Conservation (phyloP, 2,888 invertebrate species). For the Euzetes globulus region DNA sequence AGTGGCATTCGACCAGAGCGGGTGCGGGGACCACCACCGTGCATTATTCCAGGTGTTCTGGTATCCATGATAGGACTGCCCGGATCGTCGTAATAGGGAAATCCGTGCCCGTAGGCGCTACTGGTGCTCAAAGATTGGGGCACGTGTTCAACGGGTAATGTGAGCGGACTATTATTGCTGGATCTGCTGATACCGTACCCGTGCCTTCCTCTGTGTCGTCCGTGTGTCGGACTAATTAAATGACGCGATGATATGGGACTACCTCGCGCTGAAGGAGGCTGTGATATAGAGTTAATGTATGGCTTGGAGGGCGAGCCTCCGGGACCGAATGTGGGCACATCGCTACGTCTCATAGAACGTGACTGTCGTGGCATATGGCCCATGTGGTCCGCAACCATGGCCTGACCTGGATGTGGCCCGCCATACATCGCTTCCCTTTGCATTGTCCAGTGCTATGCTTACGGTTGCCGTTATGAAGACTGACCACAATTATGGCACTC, state of each 20-base stretch:
- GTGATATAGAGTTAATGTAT: constrained; percentile 39
- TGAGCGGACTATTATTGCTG: constrained; percentile 41
- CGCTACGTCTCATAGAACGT: constrained; percentile 30
- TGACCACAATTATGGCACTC: not conserved
- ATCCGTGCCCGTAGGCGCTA: constrained; percentile 39
- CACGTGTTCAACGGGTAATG: constrained; percentile 39
- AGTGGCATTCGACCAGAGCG: constrained; percentile 43
- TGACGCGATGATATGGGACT: constrained; percentile 39
- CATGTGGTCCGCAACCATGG: not conserved
- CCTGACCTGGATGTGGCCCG: not conserved
- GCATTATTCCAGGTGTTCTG: constrained; percentile 29
- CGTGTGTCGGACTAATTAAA: constrained; percentile 37
- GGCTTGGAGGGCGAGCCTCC: constrained; percentile 35
- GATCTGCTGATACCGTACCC: constrained; percentile 41
- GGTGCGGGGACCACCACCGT: constrained; percentile 19
- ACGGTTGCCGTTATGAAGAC: not conserved
- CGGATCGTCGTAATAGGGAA: constrained; percentile 40
- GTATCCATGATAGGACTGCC: constrained; percentile 40
- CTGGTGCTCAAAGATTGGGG: constrained; percentile 40
- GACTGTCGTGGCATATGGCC: constrained; percentile 19
- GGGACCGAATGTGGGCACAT: constrained; percentile 33
- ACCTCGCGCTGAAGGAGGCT: constrained; percentile 40
- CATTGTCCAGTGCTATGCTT: constrained; percentile 24
- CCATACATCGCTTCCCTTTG: constrained; percentile 22
- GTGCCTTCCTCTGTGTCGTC: constrained; percentile 31